Percentiles rank a stretch among this genome's conserved stretches.
Conservation (phyloP, 2,797 vertebrate species). For the Yasuhikotakia modesta region DNA sequence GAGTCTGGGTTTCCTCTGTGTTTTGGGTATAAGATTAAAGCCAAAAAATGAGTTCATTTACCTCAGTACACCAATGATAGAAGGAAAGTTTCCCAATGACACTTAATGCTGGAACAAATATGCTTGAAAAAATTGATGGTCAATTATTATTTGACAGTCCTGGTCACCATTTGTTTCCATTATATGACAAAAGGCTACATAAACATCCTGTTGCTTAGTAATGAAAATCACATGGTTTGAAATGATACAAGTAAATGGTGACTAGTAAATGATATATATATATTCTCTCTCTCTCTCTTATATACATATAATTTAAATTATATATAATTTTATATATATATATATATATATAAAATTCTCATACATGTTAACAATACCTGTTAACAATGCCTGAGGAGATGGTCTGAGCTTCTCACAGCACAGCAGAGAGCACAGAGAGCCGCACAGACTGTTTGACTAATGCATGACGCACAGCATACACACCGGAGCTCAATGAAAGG, state of each 20-base stretch:
- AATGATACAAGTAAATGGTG: too few relatives aligned
- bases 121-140: too few relatives aligned
- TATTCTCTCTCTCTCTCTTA: too few relatives aligned
- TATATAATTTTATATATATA: too few relatives aligned
- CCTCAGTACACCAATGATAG: background rate
- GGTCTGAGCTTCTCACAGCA: conserved; percentile 10
- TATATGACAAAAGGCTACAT: background rate
- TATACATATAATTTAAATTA: too few relatives aligned
- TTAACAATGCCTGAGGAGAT: conserved; percentile 20
- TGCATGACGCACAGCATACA: conserved; percentile 1
- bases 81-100: background rate
- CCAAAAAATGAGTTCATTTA: background rate
- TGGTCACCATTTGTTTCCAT: background rate
- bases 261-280: too few relatives aligned
- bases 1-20: too few relatives aligned
- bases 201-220: too few relatives aligned
- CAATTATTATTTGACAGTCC: background rate
- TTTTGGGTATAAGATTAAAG: too few relatives aligned
- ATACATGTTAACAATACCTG: too few relatives aligned
- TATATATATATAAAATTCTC: too few relatives aligned
- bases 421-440: background rate
- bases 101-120: background rate
- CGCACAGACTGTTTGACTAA: conserved; percentile 1
- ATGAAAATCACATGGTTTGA: too few relatives aligned
- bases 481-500: conserved; percentile 31